Percentiles rank a stretch among this genome's conserved stretches.
phyloP scores from a whole-genome alignment of 2,113 vertebrate species.

The Polypterus senegalus region DNA sequence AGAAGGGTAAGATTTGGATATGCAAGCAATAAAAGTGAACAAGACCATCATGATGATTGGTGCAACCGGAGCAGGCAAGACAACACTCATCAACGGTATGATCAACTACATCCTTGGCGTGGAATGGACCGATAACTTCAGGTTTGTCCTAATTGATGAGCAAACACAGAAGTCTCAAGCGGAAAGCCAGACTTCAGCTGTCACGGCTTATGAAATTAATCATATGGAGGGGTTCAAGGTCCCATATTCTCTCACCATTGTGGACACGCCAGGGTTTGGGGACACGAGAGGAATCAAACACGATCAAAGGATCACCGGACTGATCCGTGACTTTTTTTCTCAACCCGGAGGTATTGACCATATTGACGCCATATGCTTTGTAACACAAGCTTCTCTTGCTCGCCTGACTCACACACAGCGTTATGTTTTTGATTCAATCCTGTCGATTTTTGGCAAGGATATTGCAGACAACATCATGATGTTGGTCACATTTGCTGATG shows the following conservation, averaged over 20 bases:
- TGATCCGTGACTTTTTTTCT: constrained; percentile 13
- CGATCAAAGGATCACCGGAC: constrained; percentile 5
- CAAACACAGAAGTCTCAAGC: constrained; percentile 12
- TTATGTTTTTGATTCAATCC: constrained; percentile 21
- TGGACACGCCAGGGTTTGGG: constrained; percentile 25
- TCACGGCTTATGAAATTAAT: constrained; percentile 18
- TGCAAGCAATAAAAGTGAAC: background rate
- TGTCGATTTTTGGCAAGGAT: constrained; percentile 24
- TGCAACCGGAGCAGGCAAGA: constrained; percentile 19
- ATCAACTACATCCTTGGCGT: constrained; percentile 22
- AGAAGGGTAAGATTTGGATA: constrained; percentile 6
- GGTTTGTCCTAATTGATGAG: constrained; percentile 17
- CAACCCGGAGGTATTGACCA: constrained; percentile 2
- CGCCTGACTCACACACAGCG: constrained; percentile 10
- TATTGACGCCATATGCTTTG: constrained; percentile 17
- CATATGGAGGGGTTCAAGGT: constrained; percentile 4
- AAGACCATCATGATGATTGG: constrained; percentile 20
- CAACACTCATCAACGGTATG: constrained; percentile 12
- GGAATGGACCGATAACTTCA: constrained; percentile 15
- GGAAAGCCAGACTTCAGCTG: constrained; percentile 15
- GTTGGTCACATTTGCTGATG: constrained; percentile 22
- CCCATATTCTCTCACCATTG: constrained; percentile 21
- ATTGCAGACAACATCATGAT: constrained; percentile 18
- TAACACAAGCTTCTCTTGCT: constrained; percentile 14
- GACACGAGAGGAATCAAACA: constrained; percentile 14